Conservation (phyloP, 2,797 vertebrate genomes). For the Saxicola maurus region DNA sequence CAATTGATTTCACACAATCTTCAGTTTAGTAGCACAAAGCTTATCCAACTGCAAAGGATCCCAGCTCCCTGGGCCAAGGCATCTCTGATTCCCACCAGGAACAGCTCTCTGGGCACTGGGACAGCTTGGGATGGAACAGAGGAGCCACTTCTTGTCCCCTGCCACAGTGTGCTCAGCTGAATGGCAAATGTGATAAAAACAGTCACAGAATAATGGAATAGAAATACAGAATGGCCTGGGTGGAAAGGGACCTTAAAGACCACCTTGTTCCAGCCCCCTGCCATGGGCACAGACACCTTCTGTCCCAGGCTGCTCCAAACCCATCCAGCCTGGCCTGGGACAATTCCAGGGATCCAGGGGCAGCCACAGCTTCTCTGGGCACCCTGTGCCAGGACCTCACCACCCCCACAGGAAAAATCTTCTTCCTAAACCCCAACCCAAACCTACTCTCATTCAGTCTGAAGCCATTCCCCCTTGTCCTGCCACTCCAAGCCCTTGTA, state of each 20-base stretch:
- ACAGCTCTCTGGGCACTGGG: fast-evolving
- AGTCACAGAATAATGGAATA: not conserved
- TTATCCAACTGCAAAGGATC: slow-evolving; percentile 46
- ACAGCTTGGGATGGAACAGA: not conserved
- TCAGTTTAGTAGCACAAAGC: slow-evolving; percentile 60
- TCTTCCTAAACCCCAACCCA: not conserved
- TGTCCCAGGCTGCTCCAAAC: fast-evolving
- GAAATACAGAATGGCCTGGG: not conserved
- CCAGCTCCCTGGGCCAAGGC: not conserved
- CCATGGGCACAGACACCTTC: too few relatives aligned
- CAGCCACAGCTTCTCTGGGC: not conserved
- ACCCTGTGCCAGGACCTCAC: fast-evolving
- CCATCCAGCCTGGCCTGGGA: fast-evolving
- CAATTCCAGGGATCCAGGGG: not conserved
- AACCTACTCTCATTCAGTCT: not conserved
- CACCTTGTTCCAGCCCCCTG: not conserved
- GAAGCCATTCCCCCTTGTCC: not conserved
- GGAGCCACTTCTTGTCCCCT: not conserved
- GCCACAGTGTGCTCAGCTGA: not conserved
- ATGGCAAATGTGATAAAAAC: not conserved
- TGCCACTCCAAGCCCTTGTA: not conserved
- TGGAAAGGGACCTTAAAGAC: not conserved
- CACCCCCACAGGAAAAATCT: not conserved
- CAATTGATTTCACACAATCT: slow-evolving; percentile 72
- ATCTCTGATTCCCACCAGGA: not conserved